A percentile compares a stretch with the other conserved stretches of the same genome.
These are phyloP conservation scores for Shinisaurus crocodilurus DNA, from an alignment of 2,113 vertebrate genomes.

Conservation along the genomic window DNA sequence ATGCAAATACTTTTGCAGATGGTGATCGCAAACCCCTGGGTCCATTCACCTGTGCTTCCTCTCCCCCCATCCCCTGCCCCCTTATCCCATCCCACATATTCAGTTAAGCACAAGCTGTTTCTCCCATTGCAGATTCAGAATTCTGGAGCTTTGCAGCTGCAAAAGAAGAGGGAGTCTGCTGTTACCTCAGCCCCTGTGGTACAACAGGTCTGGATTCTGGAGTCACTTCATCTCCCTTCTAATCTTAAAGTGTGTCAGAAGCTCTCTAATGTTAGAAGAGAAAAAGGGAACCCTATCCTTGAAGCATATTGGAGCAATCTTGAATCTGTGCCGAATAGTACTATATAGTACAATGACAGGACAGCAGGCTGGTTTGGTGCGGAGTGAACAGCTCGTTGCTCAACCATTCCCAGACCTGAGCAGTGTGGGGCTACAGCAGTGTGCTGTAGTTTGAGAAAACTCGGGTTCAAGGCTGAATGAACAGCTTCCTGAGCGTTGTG, in stretches of 20 bases:
- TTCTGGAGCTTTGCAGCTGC: background rate
- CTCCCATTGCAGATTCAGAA: background rate
- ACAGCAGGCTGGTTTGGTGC: background rate
- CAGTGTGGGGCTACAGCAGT: background rate
- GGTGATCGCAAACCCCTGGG: background rate
- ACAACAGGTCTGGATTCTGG: background rate
- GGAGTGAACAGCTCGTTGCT: background rate
- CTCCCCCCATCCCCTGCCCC: background rate
- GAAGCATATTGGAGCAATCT: background rate
- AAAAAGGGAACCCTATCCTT: background rate
- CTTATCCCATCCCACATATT: background rate
- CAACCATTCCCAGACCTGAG: background rate
- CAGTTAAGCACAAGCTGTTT: background rate
- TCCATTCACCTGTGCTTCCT: background rate
- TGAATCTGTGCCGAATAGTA: background rate
- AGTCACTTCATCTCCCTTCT: background rate
- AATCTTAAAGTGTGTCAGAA: background rate
- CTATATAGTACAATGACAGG: background rate
- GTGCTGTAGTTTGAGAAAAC: background rate
- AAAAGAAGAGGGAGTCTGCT: background rate
- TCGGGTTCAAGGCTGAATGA: background rate
- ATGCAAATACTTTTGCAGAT: background rate
- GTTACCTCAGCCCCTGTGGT: background rate
- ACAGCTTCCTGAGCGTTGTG: background rate
- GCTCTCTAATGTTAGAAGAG: background rate